Percentiles rank a stretch among this genome's conserved stretches.
Evolutionary conservation across 2,113 vertebrate genomes (phyloP).

Genomic region (Atrichornis clamosus): DNA sequence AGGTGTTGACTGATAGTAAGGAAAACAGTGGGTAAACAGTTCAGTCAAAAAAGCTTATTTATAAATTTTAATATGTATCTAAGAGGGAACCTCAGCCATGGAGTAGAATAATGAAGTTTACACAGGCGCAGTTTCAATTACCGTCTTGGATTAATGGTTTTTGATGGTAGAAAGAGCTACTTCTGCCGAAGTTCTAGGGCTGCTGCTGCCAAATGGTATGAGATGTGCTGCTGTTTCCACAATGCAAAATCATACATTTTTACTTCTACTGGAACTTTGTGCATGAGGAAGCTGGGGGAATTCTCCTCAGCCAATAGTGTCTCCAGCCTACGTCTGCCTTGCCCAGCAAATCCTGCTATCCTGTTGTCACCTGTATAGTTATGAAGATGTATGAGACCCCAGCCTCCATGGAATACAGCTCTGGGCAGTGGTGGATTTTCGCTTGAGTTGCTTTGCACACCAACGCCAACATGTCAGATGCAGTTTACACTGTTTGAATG

Average conservation of each 20-base stretch:
- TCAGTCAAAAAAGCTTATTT: slow-evolving; percentile 2
- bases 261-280: neutral
- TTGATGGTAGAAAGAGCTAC: neutral
- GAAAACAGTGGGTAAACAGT: slow-evolving; percentile 9
- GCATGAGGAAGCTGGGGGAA: neutral
- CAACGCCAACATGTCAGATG: slow-evolving; percentile 50
- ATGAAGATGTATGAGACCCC: slow-evolving; percentile 57
- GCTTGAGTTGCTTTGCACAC: slow-evolving; percentile 49
- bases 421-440: slow-evolving; percentile 49
- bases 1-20: slow-evolving; percentile 31
- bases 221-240: neutral
- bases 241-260: neutral
- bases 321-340: neutral
- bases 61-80: neutral
- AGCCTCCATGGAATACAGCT: slow-evolving; percentile 24
- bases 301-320: neutral
- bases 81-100: neutral
- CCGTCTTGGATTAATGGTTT: neutral
- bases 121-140: neutral
- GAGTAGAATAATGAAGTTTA: neutral
- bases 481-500: slow-evolving; percentile 63
- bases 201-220: neutral
- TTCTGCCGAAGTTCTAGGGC: neutral
- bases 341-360: neutral
- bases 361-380: slow-evolving; percentile 48